These are phyloP conservation scores for Drosophila buzzatii DNA, from an alignment of 2,888 invertebrate genomes.

Conservation along the genomic window DNA sequence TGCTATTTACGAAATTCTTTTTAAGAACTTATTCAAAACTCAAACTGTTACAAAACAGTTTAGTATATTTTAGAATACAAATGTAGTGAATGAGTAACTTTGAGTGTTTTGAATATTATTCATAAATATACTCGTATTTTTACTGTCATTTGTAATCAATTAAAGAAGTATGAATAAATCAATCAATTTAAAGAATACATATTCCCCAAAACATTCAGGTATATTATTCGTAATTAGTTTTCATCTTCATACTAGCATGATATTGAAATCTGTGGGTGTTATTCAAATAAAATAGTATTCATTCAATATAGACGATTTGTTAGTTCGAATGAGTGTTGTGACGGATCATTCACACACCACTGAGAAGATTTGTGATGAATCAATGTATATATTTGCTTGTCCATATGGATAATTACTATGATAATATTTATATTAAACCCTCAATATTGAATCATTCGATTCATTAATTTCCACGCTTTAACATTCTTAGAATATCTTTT, in stretches of 20 bases:
- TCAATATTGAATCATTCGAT: not conserved
- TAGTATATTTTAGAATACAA: not conserved
- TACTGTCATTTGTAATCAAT: too few relatives aligned
- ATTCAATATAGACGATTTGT: not conserved
- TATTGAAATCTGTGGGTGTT: not conserved
- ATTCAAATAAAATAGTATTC: not conserved
- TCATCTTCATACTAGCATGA: too few relatives aligned
- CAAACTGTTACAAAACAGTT: not conserved
- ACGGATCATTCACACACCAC: too few relatives aligned
- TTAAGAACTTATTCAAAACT: not conserved
- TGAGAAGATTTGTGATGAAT: too few relatives aligned
- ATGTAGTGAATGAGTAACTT: not conserved
- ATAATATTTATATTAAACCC: not conserved
- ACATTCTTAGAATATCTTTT: not conserved
- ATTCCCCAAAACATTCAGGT: not conserved
- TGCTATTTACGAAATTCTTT: not conserved
- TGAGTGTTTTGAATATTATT: not conserved
- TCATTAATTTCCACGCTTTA: too few relatives aligned
- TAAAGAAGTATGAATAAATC: not conserved
- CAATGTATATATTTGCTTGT: too few relatives aligned
- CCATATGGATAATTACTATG: not conserved
- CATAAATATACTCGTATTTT: too few relatives aligned
- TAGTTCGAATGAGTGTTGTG: too few relatives aligned
- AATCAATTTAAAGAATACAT: too few relatives aligned
- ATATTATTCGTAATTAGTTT: too few relatives aligned